Percentiles rank a stretch among this genome's conserved stretches.
phyloP scores from a whole-genome alignment of 2,113 vertebrate genomes.

The Chionis minor region DNA sequence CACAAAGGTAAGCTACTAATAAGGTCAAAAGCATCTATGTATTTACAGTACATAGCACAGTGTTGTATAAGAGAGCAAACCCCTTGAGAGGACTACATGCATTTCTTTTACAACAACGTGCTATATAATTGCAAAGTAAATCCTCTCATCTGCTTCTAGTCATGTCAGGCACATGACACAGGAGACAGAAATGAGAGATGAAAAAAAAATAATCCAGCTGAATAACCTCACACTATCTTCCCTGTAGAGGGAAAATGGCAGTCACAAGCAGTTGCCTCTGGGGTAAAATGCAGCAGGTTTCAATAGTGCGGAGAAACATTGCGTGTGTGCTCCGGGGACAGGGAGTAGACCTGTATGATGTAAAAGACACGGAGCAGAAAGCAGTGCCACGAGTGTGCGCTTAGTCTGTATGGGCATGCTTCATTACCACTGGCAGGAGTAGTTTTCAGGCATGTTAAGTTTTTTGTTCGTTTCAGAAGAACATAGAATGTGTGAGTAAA shows the following conservation, averaged over 20 bases:
- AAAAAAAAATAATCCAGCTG: neutral
- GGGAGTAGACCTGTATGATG: neutral
- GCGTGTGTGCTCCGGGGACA: fast-evolving
- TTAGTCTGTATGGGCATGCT: neutral
- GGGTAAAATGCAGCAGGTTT: neutral
- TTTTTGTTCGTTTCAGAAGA: neutral
- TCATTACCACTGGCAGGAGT: neutral
- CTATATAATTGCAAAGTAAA: neutral
- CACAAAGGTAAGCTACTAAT: neutral
- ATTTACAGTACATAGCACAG: neutral
- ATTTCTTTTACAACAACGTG: neutral
- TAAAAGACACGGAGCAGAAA: neutral
- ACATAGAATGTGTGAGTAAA: neutral
- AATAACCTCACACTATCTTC: neutral
- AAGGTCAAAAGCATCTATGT: neutral
- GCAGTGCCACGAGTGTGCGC: neutral
- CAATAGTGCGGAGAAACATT: fast-evolving
- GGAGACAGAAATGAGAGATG: neutral
- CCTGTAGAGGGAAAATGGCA: neutral
- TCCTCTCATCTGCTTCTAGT: neutral
- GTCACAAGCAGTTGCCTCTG: neutral
- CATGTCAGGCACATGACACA: neutral
- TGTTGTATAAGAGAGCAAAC: neutral
- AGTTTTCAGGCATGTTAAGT: neutral
- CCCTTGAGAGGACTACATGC: neutral